Base-by-base conservation (phyloP, 64 coral and sea anemone genomes). In the Acropora tenuis region DNA sequence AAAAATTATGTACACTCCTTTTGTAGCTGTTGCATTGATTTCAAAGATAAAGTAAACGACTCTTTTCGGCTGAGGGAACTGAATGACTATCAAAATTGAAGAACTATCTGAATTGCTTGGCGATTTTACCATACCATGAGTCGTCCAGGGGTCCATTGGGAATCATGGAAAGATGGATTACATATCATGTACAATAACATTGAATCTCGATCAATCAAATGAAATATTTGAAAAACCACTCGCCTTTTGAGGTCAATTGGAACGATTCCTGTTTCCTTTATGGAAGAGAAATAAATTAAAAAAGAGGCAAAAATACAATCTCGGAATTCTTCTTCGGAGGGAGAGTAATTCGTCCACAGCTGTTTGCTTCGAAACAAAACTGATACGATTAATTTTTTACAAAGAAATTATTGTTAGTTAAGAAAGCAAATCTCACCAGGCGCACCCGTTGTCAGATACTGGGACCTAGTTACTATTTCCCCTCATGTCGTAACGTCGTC, bases 361-460 rank as follows among this genome's bases (percentile, higher is more conserved):
- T 78, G 46, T 1, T 44, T 76, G 74, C 71, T 40, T 20, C 4
- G 10, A 71, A 49, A 17, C 66, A 63, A 72, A 65, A 68, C 61
- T 18, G 15, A 47, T 12, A 76, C 43, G 18, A 30, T 40, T 17
- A 50, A 88, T 30, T 30, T 30, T 30, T 30, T 30, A 30, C 83
- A 49, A 91, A 91, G 7, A 8, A 43, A 47, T 50, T 58, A 80
- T 74, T 90, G 53, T 81, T 1, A 52, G 41, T n/a, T 41, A 17
- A 77, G 49, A 57, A 16, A 86, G 61, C 80, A 85, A 59, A 57
- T 60, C 55, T 85, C 11, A 48, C 58, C 90, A 92, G 90, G 90
- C 90, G 73, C 61, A 60, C 43, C 18, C 0, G 6, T 2, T n/a
- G 90, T 16, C 41, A 12, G 45, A 19, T 48, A 52, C 79, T 92